These are phyloP conservation scores for Exaiptasia diaphana DNA, from an alignment of 64 coral and sea anemone species.

Conservation along the genomic window DNA sequence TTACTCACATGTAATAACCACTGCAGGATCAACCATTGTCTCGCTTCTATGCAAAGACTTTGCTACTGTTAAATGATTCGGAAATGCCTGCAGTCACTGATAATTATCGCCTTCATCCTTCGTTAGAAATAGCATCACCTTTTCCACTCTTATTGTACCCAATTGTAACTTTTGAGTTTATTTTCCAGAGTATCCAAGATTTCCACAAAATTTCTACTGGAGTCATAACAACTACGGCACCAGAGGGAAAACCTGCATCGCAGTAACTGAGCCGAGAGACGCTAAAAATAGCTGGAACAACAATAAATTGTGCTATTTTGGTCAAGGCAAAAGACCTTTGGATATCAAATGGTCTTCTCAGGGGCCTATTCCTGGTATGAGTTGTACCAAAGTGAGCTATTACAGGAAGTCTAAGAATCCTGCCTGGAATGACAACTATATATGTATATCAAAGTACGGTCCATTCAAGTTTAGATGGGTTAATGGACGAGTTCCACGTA, in stretches of 20 bases:
- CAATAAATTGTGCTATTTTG: not conserved
- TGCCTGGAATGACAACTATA: slow-evolving; percentile 3
- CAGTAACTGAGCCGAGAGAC: not conserved
- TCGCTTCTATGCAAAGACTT: too few relatives aligned
- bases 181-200: not conserved
- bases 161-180: not conserved
- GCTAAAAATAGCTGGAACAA: not conserved
- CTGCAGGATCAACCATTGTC: too few relatives aligned
- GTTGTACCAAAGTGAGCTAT: not conserved
- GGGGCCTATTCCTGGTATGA: slow-evolving; percentile 6
- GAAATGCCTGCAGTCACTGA: too few relatives aligned
- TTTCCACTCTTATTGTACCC: too few relatives aligned
- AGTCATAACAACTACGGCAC: not conserved
- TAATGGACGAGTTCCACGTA: not conserved
- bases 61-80: too few relatives aligned
- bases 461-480: slow-evolving; percentile 16
- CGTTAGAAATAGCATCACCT: too few relatives aligned
- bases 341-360: not conserved
- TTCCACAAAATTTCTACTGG: slow-evolving; percentile 8
- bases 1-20: too few relatives aligned
- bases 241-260: not conserved
- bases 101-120: too few relatives aligned
- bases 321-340: slow-evolving; percentile 2
- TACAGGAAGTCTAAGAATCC: not conserved
- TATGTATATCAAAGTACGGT: not conserved